Percentiles rank a stretch among this genome's conserved stretches.
These are phyloP conservation scores for Drosophila willistoni DNA, from an alignment of 1,140 invertebrate species.

Conservation along the genomic window DNA sequence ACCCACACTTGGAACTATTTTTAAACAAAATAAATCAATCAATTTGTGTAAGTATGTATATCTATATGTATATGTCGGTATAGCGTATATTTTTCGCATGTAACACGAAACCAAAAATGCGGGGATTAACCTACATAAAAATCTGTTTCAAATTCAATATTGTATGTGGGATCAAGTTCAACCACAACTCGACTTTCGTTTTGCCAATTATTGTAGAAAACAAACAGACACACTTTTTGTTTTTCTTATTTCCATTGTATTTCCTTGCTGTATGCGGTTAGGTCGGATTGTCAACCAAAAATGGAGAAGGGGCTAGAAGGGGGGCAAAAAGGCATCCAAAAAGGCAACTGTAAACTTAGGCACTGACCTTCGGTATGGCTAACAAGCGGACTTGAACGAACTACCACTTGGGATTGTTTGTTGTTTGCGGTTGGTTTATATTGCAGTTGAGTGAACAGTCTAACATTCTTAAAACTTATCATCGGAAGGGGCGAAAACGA, in stretches of 20 bases:
- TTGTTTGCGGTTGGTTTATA: not conserved
- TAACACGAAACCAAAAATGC: slow-evolving; percentile 67
- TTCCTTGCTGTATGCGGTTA: slow-evolving; percentile 47
- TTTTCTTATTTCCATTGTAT: slow-evolving; percentile 46
- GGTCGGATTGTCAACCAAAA: slow-evolving; percentile 39
- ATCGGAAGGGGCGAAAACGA: slow-evolving; percentile 20
- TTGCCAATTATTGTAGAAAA: slow-evolving; percentile 49
- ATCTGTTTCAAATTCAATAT: slow-evolving; percentile 15
- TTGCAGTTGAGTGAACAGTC: not conserved
- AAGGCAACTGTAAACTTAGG: slow-evolving; percentile 39
- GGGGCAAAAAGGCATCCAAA: not conserved
- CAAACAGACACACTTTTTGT: not conserved
- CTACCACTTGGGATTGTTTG: not conserved
- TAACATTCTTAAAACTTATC: not conserved
- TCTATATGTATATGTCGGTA: not conserved
- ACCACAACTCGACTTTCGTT: slow-evolving; percentile 63
- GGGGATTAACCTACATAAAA: slow-evolving; percentile 71
- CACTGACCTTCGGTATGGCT: slow-evolving; percentile 65
- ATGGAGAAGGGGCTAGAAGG: not conserved
- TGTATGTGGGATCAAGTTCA: slow-evolving; percentile 37
- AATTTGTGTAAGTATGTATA: slow-evolving; percentile 13
- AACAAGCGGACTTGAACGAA: slow-evolving; percentile 1
- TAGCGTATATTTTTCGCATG: slow-evolving; percentile 46
- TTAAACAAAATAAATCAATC: slow-evolving; percentile 71
- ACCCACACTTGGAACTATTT: slow-evolving; percentile 54